Base-by-base conservation (phyloP, 2,113 vertebrate genomes). In the Erpornis zantholeuca region DNA sequence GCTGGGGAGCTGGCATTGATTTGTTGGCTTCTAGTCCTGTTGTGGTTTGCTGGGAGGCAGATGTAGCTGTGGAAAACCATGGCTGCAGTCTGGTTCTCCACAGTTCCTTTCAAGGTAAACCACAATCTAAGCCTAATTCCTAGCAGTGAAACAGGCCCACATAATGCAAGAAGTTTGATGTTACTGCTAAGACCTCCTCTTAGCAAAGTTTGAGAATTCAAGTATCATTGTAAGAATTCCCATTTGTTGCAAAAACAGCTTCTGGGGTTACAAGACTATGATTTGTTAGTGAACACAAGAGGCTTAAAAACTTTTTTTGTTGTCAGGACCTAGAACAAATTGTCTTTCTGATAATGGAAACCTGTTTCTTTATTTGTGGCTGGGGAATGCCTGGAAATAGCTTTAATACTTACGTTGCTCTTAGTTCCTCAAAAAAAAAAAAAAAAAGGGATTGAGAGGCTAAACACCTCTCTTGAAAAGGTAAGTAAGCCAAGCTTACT, bases 181-280 rank as follows among this genome's bases (percentile, higher is more conserved):
- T 50, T 35, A 9, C 14, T 87, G 25, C 25, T 24, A 25, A 61
- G 45, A 29, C 8, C 8, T 63, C 22, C 40, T 86, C 12, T 2
- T 20, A 73, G 31, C 15, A 73, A 49, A 85, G 42, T 24, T 45
- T 44, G 27, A 84, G 56, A 59, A 31, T 38, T 81, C 56, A 23
- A 36, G 16, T 20, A 44, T 9, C 3, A 4, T 6, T 42, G 24
- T 33, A 68, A 81, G 78, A 86, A 31, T 36, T 63, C 11, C 23
- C 13, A 8, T 66, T 63, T 70, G n/a, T 66, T 64, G 21, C 28
- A 50, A 15, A 69, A 54, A 23, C 17, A 69, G 25, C 8, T 0
- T 0, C 2, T 8, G 11, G 14, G 3, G 20, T 90, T 82, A 40
- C 12, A 59, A 33, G 52, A 59, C n/a, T 68, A 0, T 42, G 36